Percentiles rank a stretch among this genome's conserved stretches.
Conservation (phyloP, 2,113 vertebrate genomes). For the Brachionichthys hirsutus region DNA sequence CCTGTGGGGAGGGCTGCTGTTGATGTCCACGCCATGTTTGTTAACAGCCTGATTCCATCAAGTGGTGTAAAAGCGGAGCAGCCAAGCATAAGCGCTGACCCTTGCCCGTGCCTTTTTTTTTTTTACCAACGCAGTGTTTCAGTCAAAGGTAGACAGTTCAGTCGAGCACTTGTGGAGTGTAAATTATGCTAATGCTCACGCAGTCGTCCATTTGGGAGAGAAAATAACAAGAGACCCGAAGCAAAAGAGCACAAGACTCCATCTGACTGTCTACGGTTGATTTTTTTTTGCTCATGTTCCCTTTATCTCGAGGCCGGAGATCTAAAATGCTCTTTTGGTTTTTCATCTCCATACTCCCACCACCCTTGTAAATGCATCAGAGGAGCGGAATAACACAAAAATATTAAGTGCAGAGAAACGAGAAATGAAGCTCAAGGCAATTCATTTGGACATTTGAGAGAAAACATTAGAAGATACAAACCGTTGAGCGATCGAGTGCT, state of each 20-base stretch:
- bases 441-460: slow-evolving; percentile 42
- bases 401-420: slow-evolving; percentile 56
- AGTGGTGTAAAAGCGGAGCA: slow-evolving; percentile 68
- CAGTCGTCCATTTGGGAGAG: slow-evolving; percentile 61
- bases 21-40: slow-evolving; percentile 78
- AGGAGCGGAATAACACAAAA: slow-evolving; percentile 45
- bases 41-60: slow-evolving; percentile 80
- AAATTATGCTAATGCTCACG: slow-evolving; percentile 72
- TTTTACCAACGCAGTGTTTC: slow-evolving; percentile 67
- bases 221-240: slow-evolving; percentile 60
- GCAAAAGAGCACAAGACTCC: slow-evolving; percentile 63
- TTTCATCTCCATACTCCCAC: slow-evolving; percentile 70
- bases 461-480: slow-evolving; percentile 39
- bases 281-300: slow-evolving; percentile 58
- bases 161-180: slow-evolving; percentile 57
- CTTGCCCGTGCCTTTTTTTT: slow-evolving; percentile 70
- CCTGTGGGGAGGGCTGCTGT: slow-evolving; percentile 68
- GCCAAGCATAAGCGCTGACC: slow-evolving; percentile 71
- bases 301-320: slow-evolving; percentile 71
- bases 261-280: slow-evolving; percentile 51
- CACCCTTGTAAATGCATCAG: slow-evolving; percentile 68
- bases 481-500: background rate
- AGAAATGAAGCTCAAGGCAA: slow-evolving; percentile 46
- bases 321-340: slow-evolving; percentile 68
- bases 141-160: slow-evolving; percentile 70